Evolutionary conservation across 2,797 vertebrate genomes (phyloP), one percentile per base, ranked within the genome.

Genomic region (Urophycis tenuis): DNA sequence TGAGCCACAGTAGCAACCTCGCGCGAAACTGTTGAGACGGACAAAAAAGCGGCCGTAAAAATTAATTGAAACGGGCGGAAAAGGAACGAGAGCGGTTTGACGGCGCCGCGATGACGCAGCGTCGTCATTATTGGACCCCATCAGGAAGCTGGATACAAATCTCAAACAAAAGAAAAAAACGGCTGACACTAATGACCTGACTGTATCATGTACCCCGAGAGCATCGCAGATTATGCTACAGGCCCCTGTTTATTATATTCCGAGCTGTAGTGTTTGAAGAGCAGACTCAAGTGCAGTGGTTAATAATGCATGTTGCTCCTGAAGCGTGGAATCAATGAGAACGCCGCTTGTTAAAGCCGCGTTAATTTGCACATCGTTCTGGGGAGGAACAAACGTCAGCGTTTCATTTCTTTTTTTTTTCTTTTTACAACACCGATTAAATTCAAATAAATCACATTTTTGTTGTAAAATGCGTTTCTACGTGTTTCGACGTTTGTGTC

Each of bases 41-140:
- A 67, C 60, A 67, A 67, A 67, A 53, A 67, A 41, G 11, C 60
- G 25, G 60, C 60, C 60, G 60, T 67, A 67, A 67, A 67, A 67
- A 67, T 29, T 67, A 67, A 67, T 67, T 67, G 60, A 67, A 67
- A 67, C 5, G 60, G 60, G n/a, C n/a, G 3, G 60, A 25, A 29
- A 29, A 29, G 60, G 60, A 67, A 67, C 9, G 25, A 67, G 60
- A 29, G 11, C 60, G 3, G 60, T 29, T 29, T 67, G n/a, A 67
- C 29, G 60, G 29, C 29, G 60, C n/a, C 60, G 29, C 53, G 9
- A 64, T 64, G 53, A 64, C 29, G 53, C n/a, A 8, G 19, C 12
- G 60, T 25, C 60, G 8, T 67, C 29, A 67, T 67, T 29, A 67
- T 67, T 67, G 60, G 60, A 67, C 8, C 8, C 8, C 60, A 67